phyloP scores from a whole-genome alignment of 2,113 vertebrate genomes.

The Polyodon spathula region DNA sequence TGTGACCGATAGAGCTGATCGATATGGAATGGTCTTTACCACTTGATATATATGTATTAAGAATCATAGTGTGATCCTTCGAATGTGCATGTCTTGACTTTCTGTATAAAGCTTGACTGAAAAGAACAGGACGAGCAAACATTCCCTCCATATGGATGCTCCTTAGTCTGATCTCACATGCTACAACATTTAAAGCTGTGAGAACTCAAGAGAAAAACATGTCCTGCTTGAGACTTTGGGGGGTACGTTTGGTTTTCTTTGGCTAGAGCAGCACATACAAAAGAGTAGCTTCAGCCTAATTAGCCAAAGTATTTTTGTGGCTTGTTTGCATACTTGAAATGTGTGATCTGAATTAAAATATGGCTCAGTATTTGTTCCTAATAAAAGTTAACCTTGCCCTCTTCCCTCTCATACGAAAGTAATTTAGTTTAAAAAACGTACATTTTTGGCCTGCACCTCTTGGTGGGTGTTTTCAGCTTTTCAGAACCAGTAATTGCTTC shows the following conservation, averaged over 20 bases:
- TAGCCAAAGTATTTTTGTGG: conserved; percentile 51
- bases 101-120: background rate
- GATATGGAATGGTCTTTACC: background rate
- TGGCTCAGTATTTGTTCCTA: conserved; percentile 53
- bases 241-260: conserved; percentile 10
- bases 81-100: background rate
- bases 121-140: conserved; percentile 1
- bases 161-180: conserved; percentile 25
- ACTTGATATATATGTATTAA: background rate
- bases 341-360: conserved; percentile 76
- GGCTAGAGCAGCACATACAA: conserved; percentile 24
- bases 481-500: conserved; percentile 87
- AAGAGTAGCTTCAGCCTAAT: conserved; percentile 51
- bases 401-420: conserved; percentile 67
- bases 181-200: background rate
- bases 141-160: conserved; percentile 20
- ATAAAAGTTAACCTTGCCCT: conserved; percentile 69
- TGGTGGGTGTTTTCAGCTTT: conserved; percentile 72
- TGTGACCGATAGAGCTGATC: background rate
- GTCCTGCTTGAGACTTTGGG: conserved; percentile 16
- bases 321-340: conserved; percentile 63
- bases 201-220: background rate
- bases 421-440: conserved; percentile 70
- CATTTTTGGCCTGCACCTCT: conserved; percentile 50
- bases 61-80: background rate